Base-by-base conservation (phyloP, 2,797 vertebrate species). In the Muscicapa comitata region DNA sequence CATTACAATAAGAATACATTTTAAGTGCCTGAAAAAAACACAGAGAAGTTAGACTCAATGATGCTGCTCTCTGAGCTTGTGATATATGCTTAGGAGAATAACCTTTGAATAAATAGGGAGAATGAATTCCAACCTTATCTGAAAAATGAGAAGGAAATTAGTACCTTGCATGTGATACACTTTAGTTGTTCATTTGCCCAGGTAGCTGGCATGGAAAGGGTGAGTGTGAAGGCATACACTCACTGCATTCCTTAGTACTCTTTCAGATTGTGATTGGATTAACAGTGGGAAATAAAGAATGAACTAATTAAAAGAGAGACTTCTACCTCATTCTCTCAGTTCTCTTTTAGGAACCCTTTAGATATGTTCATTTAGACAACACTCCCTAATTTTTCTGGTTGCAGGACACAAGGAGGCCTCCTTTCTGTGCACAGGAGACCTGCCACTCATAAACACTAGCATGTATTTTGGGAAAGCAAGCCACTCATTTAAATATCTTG, bases 151-250 rank as follows among this genome's bases (percentile, higher is more conserved):
- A 76, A 65, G 35, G 2, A 62, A 85, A 54, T 50, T 13, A 40
- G 0, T 55, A 19, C 23, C 5, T 76, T 65, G 2, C 11, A 6
- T 37, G 5, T 7, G 6, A 43, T 13, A 2, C n/a, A 17, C 6
- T 53, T 74, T 75, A 19, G 29, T 24, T n/a, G 17, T 16, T 29
- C 7, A 11, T 72, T 85, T 87, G 4, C 4, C 10, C 21, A 58
- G 28, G 10, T 15, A 54, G 7, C 0, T 31, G 31, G 7, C 2
- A 14, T 8, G 9, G 23, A n/a, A 91, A 81, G 7, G 5, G 4
- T 13, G 4, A 50, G 2, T 16, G 3, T 13, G 10, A 37, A 68
- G 11, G 9, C 10, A 47, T 9, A 61, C 61, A 50, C 1, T 18
- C 7, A 75, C 38, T 42, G 0, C 17, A 54, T 38, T 58, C 10